These are phyloP conservation scores for Clangula hyemalis DNA, from an alignment of 2,797 vertebrate genomes.

Conservation along the genomic window DNA sequence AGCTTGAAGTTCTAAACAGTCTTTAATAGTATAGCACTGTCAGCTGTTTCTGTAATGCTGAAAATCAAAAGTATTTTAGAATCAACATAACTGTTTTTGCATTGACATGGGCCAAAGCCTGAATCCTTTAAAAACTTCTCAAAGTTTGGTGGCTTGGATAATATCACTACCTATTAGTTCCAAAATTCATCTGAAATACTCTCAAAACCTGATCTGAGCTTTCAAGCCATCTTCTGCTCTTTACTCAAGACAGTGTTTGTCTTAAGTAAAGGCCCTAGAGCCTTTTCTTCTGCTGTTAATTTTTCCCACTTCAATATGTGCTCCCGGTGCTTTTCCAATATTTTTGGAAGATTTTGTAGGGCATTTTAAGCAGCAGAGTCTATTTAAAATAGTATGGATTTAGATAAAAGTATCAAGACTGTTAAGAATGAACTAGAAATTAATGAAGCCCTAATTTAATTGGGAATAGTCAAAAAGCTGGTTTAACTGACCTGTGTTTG, in stretches of 20 bases:
- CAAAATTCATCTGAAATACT: conserved; percentile 5
- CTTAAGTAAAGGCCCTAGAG: not conserved
- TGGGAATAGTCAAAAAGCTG: not conserved
- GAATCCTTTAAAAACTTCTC: not conserved
- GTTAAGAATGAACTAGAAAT: not conserved
- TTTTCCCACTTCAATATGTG: not conserved
- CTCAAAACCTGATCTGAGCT: not conserved
- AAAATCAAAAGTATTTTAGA: not conserved
- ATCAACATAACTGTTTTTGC: not conserved
- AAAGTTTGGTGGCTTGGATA: not conserved
- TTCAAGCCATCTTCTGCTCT: not conserved
- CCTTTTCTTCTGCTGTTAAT: not conserved
- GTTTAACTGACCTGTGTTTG: not conserved
- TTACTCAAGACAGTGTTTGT: not conserved
- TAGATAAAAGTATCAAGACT: not conserved
- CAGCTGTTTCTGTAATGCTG: not conserved
- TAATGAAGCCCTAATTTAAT: not conserved
- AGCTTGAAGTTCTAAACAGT: not conserved
- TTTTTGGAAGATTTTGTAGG: not conserved
- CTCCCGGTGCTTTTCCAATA: not conserved
- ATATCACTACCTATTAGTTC: not conserved
- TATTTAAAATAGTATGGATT: not conserved
- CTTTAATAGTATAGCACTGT: not conserved
- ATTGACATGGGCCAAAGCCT: not conserved
- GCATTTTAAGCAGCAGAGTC: not conserved